Percentiles rank a stretch among this genome's conserved stretches.
These are phyloP conservation scores for Gymnocypris eckloni DNA, from an alignment of 2,797 vertebrate species.

Conservation along the genomic window DNA sequence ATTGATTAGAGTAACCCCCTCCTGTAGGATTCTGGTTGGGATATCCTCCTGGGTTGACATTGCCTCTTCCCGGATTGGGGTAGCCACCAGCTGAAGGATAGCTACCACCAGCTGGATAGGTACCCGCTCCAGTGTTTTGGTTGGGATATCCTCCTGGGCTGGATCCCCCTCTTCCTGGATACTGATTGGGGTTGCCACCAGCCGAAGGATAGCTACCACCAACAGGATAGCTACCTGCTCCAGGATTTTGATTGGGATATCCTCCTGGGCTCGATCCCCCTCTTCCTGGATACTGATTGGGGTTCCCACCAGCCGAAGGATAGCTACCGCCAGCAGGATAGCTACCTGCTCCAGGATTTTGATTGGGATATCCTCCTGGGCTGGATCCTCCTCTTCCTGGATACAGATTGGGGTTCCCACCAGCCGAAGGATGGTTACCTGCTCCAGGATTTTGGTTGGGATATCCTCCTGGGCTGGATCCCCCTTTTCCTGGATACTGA, in stretches of 20 bases:
- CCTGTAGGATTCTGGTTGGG: conserved; percentile 21
- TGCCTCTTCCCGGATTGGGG: conserved; percentile 19
- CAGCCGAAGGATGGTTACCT: not conserved
- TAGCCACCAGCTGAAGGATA: not conserved
- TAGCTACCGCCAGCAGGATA: conserved; percentile 28
- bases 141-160: conserved; percentile 41
- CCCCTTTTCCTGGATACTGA: conserved; percentile 9
- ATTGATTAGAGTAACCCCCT: conserved; percentile 39
- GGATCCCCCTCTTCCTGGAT: conserved; percentile 8
- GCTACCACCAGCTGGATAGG: conserved; percentile 6
- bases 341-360: too few relatives aligned
- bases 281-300: conserved; percentile 1
- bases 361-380: too few relatives aligned
- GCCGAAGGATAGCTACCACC: not conserved
- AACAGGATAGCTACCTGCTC: conserved; percentile 29
- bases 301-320: not conserved
- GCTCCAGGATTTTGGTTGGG: conserved; percentile 48
- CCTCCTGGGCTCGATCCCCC: conserved; percentile 25
- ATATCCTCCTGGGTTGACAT: not conserved
- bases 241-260: conserved; percentile 52
- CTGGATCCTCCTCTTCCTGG: too few relatives aligned
- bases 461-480: conserved; percentile 27
- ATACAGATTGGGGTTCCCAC: too few relatives aligned
- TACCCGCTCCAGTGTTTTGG: conserved; percentile 50
- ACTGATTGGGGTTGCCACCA: conserved; percentile 13